Base-by-base conservation (phyloP, 2,888 invertebrate genomes). In the Eledona agricola region DNA sequence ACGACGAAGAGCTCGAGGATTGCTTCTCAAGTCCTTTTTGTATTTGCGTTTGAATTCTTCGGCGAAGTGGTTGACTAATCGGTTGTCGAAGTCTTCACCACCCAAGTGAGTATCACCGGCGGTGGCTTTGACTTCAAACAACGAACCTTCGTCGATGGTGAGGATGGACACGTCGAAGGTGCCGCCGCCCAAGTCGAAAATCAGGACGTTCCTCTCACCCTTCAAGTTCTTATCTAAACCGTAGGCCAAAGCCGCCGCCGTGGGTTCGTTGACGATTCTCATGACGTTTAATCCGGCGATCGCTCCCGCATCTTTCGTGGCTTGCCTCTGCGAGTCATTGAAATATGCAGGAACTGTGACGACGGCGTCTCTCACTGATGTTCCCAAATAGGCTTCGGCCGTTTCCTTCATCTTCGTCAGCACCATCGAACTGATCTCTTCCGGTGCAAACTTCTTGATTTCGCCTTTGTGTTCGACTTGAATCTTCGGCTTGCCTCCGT, bases 31-130 rank as follows among this genome's bases (percentile, higher is more conserved):
- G 17, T 50, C 89, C 72, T 88, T 88, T 63, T 82, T 84, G 77
- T 79, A 85, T 67, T 88, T 88, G 10, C 87, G 76, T 70, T 84
- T 80, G 76, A 89, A 89, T 73, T 89, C 89, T 3, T 87, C 84
- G 0, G 62, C 72, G 31, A 88, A 81, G 65, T 86, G 84, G 60
- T 80, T 83, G 34, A 88, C 87, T 55, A 89, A 72, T 52, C 86
- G 73, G 71, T 84, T 86, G 71, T 84, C 71, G 52, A 83, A 77
- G 56, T 77, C 76, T 63, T 77, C 74, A 6, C 75, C 75, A 3
- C 75, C 76, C 3, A 76, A 64, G 50, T 81, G 81, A 1, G 81
- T 81, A 61, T 83, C 81, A 17, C 81, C 81, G 1, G 80, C 78
- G 1, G 81, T 81, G 1, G 81, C 66, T 62, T 73, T 74, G 2